Conservation (phyloP, 2,113 vertebrate genomes). For the Toxotes jaculatrix region DNA sequence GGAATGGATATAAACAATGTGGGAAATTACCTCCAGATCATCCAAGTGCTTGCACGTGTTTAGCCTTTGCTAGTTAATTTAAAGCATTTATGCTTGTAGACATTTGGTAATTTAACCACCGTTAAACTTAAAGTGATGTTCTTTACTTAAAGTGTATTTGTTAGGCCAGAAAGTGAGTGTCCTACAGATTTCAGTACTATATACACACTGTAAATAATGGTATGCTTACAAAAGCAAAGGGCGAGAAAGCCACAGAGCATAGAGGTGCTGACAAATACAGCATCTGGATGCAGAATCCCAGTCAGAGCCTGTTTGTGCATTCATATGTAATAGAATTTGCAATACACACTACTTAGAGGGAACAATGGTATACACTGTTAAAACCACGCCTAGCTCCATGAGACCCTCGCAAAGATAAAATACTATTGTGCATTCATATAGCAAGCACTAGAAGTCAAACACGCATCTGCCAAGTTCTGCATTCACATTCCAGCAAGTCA, state of each 20-base stretch:
- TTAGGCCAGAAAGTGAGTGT: not conserved
- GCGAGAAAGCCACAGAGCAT: not conserved
- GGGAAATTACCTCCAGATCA: slow-evolving; percentile 41
- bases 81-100: not conserved
- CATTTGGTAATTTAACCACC: not conserved
- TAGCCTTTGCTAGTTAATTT: not conserved
- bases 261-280: slow-evolving; percentile 1
- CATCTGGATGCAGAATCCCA: slow-evolving; percentile 5
- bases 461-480: not conserved
- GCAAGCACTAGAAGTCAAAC: not conserved
- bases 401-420: not conserved
- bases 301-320: not conserved
- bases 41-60: slow-evolving; percentile 18
- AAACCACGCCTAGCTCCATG: not conserved
- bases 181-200: not conserved
- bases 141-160: not conserved
- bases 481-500: slow-evolving; percentile 15
- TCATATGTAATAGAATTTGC: not conserved
- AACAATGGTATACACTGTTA: slow-evolving; percentile 19
- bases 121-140: too few species aligned
- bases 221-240: not conserved
- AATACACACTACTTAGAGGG: slow-evolving; percentile 5
- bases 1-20: not conserved
- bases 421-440: slow-evolving; percentile 7
- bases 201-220: not conserved